Percentiles rank a stretch among this genome's conserved stretches.
Conservation (phyloP, 2,888 invertebrate genomes). For the Nomada fabriciana region DNA sequence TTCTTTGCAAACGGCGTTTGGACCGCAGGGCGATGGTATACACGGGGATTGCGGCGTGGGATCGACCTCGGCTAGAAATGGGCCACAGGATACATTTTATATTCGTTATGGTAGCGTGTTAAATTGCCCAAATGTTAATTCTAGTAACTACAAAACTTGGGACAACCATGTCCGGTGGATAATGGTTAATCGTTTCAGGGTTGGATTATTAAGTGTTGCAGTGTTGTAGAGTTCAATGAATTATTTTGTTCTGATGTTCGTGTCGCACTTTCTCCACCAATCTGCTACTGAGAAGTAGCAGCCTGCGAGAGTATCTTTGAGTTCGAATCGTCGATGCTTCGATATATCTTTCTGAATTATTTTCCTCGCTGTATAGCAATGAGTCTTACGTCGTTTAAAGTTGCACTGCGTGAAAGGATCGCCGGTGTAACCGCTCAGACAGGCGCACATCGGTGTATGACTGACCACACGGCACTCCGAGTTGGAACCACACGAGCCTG, state of each 20-base stretch:
- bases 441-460: conserved; percentile 86
- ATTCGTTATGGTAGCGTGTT: background rate
- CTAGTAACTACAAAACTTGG: background rate
- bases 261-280: background rate
- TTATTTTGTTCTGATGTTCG: background rate
- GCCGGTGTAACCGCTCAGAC: conserved; percentile 86
- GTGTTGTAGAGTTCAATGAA: background rate
- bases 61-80: conserved; percentile 57
- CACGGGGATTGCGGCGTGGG: conserved; percentile 85
- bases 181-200: background rate
- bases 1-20: conserved; percentile 91
- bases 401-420: conserved; percentile 90
- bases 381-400: conserved; percentile 79
- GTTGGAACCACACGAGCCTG: conserved; percentile 85
- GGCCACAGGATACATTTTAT: background rate
- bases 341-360: too few relatives aligned
- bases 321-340: too few relatives aligned
- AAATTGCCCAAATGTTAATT: conserved; percentile 29
- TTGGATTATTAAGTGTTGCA: background rate
- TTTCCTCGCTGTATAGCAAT: background rate
- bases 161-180: background rate
- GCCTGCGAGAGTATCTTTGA: too few relatives aligned
- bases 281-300: too few relatives aligned
- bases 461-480: conserved; percentile 84
- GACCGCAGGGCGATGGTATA: conserved; percentile 90